Base-by-base conservation (phyloP, 1,140 invertebrate species). In the Atta cephalotes region DNA sequence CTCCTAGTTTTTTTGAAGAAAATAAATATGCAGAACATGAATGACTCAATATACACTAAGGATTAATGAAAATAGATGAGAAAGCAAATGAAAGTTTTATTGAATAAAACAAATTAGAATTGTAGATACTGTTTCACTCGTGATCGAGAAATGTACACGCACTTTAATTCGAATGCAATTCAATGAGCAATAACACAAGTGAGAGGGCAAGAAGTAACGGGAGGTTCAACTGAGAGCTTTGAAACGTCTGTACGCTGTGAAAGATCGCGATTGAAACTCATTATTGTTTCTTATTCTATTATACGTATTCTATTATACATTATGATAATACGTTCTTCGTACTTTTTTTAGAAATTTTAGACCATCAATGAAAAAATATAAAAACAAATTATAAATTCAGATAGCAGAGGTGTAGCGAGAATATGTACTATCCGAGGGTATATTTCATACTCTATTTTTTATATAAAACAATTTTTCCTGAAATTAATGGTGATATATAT, bases 301-400 rank as follows among this genome's bases (percentile, higher is more conserved):
- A 12, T 79, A 51, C 25, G 21, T 79, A 39, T 51, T 66, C 39
- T 14, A 31, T 58, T 45, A 12, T 79, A 51, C 25, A 16, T 79
- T 79, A 51, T 21, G 60, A 10, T 31, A 31, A 45, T 78, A 7
- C 12, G 16, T 49, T 63, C 35, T 62, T 45, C 35, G 63, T 78
- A n/a, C 12, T 65, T 58, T 65, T 58, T 21, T 79, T 25, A 18
- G 6, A 66, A 79, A 66, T 79, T 65, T 51, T 25, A 10, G 25
- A 60, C n/a, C 14, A n/a, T 45, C 9, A 7, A 25, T 21, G 25
- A 5, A 21, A 18, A 12, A 45, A 49, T 25, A 65, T 63, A 63
- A 62, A 78, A 49, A 66, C 28, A 31, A 51, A 66, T 66, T 66
- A 31, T 28, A 66, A 65, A 79, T 49, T 79, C 39, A 66, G 25